These are phyloP conservation scores for Carterocephalus palaemon DNA, from an alignment of 2,888 invertebrate species.

Conservation along the genomic window DNA sequence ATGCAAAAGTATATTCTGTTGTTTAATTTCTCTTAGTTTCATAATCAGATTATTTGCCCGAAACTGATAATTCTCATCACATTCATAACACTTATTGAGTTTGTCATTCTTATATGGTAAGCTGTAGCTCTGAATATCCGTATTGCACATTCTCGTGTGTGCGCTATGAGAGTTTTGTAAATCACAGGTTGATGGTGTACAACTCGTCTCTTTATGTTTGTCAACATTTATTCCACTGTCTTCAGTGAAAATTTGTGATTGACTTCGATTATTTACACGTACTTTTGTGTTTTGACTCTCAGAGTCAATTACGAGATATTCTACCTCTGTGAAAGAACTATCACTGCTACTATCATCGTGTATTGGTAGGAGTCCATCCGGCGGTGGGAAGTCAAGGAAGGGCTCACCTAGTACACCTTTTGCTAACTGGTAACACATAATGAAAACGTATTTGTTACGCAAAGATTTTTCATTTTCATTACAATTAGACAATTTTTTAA, in stretches of 20 bases:
- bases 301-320: slow-evolving; percentile 47
- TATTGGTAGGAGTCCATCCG: slow-evolving; percentile 40
- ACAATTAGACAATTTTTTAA: slow-evolving; percentile 54
- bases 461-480: slow-evolving; percentile 49
- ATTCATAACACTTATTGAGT: slow-evolving; percentile 19
- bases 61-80: slow-evolving; percentile 43
- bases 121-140: not conserved
- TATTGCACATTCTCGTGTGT: slow-evolving; percentile 20
- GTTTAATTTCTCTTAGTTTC: slow-evolving; percentile 64
- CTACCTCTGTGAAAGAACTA: slow-evolving; percentile 51
- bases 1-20: slow-evolving; percentile 54
- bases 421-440: slow-evolving; percentile 61
- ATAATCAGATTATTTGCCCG: slow-evolving; percentile 57
- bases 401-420: slow-evolving; percentile 56
- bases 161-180: slow-evolving; percentile 23
- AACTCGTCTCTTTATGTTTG: slow-evolving; percentile 7
- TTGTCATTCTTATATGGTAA: not conserved
- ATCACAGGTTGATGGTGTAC: not conserved
- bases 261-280: slow-evolving; percentile 38
- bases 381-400: slow-evolving; percentile 50
- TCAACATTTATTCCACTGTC: slow-evolving; percentile 28
- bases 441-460: slow-evolving; percentile 62
- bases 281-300: slow-evolving; percentile 41
- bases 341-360: slow-evolving; percentile 39
- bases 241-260: slow-evolving; percentile 36